Evolutionary conservation across 2,888 invertebrate genomes (phyloP), one percentile per base, ranked within the genome.

Genomic region (Heliconius sara): DNA sequence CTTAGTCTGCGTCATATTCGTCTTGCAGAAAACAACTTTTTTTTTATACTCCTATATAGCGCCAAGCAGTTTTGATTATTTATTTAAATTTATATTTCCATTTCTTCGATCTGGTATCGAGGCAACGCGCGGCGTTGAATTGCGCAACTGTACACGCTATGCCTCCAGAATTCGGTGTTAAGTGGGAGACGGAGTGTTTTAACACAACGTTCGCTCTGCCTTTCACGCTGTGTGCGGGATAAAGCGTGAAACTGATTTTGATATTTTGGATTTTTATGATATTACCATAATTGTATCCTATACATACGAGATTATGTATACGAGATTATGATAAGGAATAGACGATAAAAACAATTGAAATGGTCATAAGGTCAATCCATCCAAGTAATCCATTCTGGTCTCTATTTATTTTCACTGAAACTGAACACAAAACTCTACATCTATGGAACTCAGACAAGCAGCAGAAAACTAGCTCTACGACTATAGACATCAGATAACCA

Each of bases 1-100:
- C 85, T 89, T 87, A 87, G 85, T 88, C 87, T 88, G 88, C 90
- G 27, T 89, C 90, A 91, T 90, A 89, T 88, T 87, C 81, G 83
- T 87, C 85, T 87, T 85, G 27, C 16, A 65, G 27, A 19, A 16
- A 65, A 16, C 2, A 65, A 7, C 52, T 52, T 52, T 52, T 7
- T 19, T 7, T 22, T 52, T 22, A 52, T 52, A 22, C 1, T 22
- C 52, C 16, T 65, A n/a, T n/a, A n/a, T 60, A 25, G 12, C n/a
- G 0, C n/a, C 3, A 60, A 22, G 10, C n/a, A 9, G 22, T 22
- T 52, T 52, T 52, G 22, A 52, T 22, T 22, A 52, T 52, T 22
- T 52, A 22, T 52, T 52, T 52, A 19, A 52, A 19, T 4, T 52
- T 3, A 52, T 52, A 16, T 22, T 19, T 52, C 19, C 19, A 52